A percentile compares a stretch with the other conserved stretches of the same genome.
Evolutionary conservation across 2,797 vertebrate genomes (phyloP).

Genomic region (Sparus aurata): DNA sequence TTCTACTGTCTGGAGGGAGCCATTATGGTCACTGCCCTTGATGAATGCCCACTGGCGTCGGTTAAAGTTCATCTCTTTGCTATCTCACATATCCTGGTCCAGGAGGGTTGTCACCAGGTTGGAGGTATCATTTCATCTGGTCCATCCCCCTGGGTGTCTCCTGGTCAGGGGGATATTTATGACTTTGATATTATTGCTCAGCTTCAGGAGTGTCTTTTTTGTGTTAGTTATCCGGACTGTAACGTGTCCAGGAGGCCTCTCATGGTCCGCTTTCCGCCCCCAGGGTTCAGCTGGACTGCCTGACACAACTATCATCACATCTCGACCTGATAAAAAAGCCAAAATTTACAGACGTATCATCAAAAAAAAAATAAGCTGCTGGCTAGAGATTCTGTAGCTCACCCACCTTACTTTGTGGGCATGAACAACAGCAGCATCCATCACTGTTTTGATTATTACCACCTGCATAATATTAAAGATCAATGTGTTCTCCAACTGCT

Average conservation of each 20-base stretch:
- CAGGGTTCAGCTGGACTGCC: constrained; percentile 3
- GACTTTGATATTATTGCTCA: constrained; percentile 33
- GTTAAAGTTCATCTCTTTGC: constrained; percentile 63
- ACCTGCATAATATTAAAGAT: constrained; percentile 52
- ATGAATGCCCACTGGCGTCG: constrained; percentile 54
- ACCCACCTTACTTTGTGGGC: constrained; percentile 13
- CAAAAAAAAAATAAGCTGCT: neutral
- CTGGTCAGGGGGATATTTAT: constrained; percentile 57
- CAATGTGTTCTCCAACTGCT: constrained; percentile 28
- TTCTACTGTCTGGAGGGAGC: constrained; percentile 36
- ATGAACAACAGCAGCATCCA: constrained; percentile 15
- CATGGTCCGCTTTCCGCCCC: constrained; percentile 20
- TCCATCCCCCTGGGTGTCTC: constrained; percentile 45
- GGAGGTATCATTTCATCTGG: constrained; percentile 55
- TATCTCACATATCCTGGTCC: constrained; percentile 53
- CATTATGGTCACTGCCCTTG: constrained; percentile 59
- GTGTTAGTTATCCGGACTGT: constrained; percentile 29
- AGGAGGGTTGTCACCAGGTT: constrained; percentile 49
- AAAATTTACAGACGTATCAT: neutral
- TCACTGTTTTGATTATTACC: constrained; percentile 49
- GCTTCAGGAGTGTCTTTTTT: constrained; percentile 33
- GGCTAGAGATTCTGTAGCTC: neutral
- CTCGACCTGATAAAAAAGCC: neutral
- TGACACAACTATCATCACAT: neutral
- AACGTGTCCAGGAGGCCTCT: constrained; percentile 19